Evolutionary conservation across 1,140 invertebrate species (phyloP), one percentile per base, ranked within the genome.

Genomic region (Formica selysi): DNA sequence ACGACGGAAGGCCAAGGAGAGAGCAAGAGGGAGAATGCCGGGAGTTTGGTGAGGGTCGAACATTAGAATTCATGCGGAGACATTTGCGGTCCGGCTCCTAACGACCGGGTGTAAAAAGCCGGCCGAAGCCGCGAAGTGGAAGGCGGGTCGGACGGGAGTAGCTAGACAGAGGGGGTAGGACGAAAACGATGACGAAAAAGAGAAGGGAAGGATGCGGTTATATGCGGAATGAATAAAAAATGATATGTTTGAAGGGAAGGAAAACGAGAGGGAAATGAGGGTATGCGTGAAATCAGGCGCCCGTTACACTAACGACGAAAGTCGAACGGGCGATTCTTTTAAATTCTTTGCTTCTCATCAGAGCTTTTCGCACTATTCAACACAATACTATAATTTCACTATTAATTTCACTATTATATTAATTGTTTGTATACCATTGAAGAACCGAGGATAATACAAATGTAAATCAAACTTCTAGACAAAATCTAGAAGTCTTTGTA

Each of bases 41-140:
- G 41, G 62, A 59, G 36, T 85, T 51, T 57, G 68, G 78, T 61
- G 83, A 87, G 84, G 79, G 89, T 87, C 87, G 91, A 91, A 92
- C 94, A 95, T 95, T 94, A 94, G 94, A 94, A 95, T 95, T 94
- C 94, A 95, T 94, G 94, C 93, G 91, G 93, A 94, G 93, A 94
- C 94, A 94, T 95, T 95, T 94, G 94, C 91, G 94, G 94, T 94
- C 91, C 91, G 88, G 91, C 91, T 93, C 91, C 93, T 95, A 95
- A 95, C 94, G 94, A 95, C 93, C 92, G 91, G 87, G 90, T 92
- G 92, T 93, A 94, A 95, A 94, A 95, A 94, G 91, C 91, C 84
- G 73, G 86, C 89, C 88, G 78, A 90, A 90, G 89, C 86, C 87
- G 88, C 90, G 67, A 91, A 93, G 91, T 93, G 91, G 89, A 93